These are phyloP conservation scores for Hypolimnas misippus DNA, from an alignment of 2,888 invertebrate genomes.

Conservation along the genomic window DNA sequence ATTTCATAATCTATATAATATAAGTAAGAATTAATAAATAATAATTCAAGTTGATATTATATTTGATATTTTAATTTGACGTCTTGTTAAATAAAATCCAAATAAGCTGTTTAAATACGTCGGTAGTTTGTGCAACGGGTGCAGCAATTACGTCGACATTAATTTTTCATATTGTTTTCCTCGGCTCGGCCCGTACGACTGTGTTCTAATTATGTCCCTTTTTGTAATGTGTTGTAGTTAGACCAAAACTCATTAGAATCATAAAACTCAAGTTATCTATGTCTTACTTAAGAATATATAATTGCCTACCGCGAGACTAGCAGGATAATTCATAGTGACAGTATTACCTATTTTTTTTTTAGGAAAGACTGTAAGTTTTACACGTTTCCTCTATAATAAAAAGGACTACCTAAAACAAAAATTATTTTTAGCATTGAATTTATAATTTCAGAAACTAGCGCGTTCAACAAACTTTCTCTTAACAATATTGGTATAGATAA, in stretches of 20 bases:
- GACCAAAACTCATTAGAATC: slow-evolving; percentile 1
- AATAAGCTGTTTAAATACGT: not conserved
- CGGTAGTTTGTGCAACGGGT: not conserved
- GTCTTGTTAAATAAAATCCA: slow-evolving; percentile 1
- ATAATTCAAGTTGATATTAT: too few species aligned
- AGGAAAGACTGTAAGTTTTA: too few species aligned
- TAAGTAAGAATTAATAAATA: too few species aligned
- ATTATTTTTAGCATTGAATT: too few species aligned
- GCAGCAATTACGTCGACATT: slow-evolving; percentile 32
- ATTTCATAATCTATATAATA: too few species aligned
- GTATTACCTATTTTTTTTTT: too few species aligned
- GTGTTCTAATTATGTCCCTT: slow-evolving; percentile 27
- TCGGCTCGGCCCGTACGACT: slow-evolving; percentile 18
- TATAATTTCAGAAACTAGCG: too few species aligned
- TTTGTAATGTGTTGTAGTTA: slow-evolving; percentile 17
- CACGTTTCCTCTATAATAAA: too few species aligned
- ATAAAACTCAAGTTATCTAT: not conserved
- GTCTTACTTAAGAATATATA: not conserved
- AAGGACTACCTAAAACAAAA: too few species aligned
- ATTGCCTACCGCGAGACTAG: not conserved
- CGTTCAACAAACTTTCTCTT: too few species aligned
- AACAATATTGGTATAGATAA: too few species aligned
- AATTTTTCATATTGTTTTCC: slow-evolving; percentile 37
- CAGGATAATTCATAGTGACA: too few species aligned
- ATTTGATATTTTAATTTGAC: not conserved